phyloP scores from a whole-genome alignment of 2,113 vertebrate genomes.

The Pygoscelis antarcticus region DNA sequence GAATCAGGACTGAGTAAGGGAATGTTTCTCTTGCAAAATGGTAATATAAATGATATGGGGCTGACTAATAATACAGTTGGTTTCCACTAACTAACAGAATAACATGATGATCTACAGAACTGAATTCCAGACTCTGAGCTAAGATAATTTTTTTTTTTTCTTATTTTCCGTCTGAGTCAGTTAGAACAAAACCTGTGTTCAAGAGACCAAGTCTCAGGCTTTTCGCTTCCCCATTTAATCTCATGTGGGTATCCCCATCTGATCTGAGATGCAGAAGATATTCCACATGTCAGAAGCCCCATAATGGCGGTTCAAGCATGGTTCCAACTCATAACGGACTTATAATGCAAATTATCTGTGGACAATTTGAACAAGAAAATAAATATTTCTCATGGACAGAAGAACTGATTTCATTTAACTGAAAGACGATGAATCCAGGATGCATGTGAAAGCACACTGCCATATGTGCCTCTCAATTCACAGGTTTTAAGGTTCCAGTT shows the following conservation, averaged over 20 bases:
- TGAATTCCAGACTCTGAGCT: slow-evolving; percentile 32
- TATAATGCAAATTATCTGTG: not conserved
- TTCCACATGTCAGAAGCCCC: not conserved
- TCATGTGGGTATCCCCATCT: not conserved
- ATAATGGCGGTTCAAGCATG: not conserved
- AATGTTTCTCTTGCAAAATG: slow-evolving; percentile 28
- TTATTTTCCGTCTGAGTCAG: slow-evolving; percentile 52
- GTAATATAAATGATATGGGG: not conserved
- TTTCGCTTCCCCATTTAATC: not conserved
- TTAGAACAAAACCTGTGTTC: not conserved
- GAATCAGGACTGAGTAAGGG: not conserved
- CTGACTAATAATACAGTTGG: slow-evolving; percentile 45
- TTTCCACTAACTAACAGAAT: slow-evolving; percentile 48
- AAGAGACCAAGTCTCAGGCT: not conserved
- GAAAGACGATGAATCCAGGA: not conserved
- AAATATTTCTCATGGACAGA: not conserved
- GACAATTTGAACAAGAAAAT: not conserved
- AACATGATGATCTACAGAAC: not conserved
- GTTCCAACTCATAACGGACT: not conserved
- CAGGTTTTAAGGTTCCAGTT: not conserved
- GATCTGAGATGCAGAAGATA: not conserved
- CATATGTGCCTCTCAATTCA: not conserved
- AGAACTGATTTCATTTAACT: not conserved
- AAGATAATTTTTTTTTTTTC: not conserved
- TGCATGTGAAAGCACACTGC: not conserved